phyloP scores from a whole-genome alignment of 1,140 invertebrate genomes.

The Arion vulgaris region DNA sequence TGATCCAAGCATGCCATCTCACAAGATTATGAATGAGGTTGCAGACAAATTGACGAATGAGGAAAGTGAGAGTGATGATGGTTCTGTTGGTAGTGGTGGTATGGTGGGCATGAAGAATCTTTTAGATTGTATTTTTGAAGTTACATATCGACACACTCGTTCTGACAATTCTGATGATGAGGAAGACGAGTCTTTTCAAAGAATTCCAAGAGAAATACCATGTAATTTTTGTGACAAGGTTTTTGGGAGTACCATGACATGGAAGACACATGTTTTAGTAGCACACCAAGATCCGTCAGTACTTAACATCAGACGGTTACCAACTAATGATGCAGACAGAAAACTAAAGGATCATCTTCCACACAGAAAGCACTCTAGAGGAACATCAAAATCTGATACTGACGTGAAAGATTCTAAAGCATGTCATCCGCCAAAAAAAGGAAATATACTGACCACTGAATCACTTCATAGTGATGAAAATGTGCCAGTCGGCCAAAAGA shows the following conservation, averaged over 20 bases:
- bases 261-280: conserved; percentile 32
- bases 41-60: conserved; percentile 17
- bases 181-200: neutral
- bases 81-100: neutral
- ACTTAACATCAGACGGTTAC: neutral
- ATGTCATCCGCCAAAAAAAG: neutral
- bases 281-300: conserved; percentile 26
- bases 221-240: conserved; percentile 25
- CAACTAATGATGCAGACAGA: conserved; percentile 2
- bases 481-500: neutral
- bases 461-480: neutral
- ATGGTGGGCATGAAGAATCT: conserved; percentile 19
- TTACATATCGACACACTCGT: neutral
- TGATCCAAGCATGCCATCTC: conserved; percentile 25
- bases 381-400: neutral
- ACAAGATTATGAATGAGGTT: conserved; percentile 34
- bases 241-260: conserved; percentile 32
- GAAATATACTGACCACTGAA: neutral
- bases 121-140: conserved; percentile 35
- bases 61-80: conserved; percentile 5
- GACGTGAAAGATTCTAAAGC: conserved; percentile 18
- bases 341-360: neutral
- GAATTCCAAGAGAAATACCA: conserved; percentile 9
- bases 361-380: neutral
- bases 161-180: conserved; percentile 36